Conservation (phyloP, 1,140 invertebrate genomes). For the Ostrea denselamellosa region DNA sequence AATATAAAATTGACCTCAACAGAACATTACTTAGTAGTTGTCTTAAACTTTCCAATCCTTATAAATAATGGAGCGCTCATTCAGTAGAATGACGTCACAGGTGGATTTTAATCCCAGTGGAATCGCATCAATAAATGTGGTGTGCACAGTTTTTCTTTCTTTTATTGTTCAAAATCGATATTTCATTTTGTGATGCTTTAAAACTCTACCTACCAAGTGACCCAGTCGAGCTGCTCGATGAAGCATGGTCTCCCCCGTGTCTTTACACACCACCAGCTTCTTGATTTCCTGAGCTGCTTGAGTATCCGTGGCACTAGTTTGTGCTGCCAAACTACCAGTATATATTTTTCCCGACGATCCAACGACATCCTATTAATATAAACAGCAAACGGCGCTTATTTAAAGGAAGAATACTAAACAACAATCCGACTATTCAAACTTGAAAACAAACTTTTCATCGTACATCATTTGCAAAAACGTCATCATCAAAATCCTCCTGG, state of each 20-base stretch:
- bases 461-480: conserved; percentile 35
- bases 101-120: too few species aligned
- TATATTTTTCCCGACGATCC: background rate
- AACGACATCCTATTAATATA: conserved; percentile 15
- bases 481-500: conserved; percentile 14
- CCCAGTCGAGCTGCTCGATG: conserved; percentile 93
- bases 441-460: background rate
- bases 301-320: background rate
- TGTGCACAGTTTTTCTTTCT: too few species aligned
- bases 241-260: conserved; percentile 93
- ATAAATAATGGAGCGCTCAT: too few species aligned
- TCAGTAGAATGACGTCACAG: too few species aligned
- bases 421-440: background rate
- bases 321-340: too few species aligned
- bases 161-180: too few species aligned
- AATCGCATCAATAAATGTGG: too few species aligned
- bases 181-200: conserved; percentile 83
- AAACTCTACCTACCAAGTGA: conserved; percentile 85
- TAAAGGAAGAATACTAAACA: background rate
- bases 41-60: too few species aligned
- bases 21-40: too few species aligned
- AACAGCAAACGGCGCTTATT: background rate
- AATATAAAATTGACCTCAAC: too few species aligned
- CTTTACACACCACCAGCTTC: conserved; percentile 94
- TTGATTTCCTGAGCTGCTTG: conserved; percentile 85